Base-by-base conservation (phyloP, 2,888 invertebrate species). In the Chamaedrilus cognettii region DNA sequence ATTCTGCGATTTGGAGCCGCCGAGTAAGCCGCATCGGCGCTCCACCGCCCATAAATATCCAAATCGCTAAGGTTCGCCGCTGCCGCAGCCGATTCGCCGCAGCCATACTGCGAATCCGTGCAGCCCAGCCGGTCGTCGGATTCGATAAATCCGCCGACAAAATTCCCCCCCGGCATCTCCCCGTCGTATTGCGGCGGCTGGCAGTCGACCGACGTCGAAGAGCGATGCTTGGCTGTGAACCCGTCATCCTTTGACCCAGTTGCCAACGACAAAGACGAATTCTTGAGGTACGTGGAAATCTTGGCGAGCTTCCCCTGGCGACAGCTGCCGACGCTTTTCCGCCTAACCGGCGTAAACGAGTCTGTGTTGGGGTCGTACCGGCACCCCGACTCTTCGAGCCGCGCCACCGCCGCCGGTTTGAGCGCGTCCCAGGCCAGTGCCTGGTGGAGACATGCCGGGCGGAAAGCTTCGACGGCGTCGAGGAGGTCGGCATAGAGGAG, bases 381-480 rank as follows among this genome's bases (percentile, higher is more conserved):
- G 34, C 60, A 65, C 19, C 67, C 65, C 0, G 62, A 65, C 15
- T 67, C 64, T 15, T 56, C 64, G 34, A 70, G 51, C 42, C 65
- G 64, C 31, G 34, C 35, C 19, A 68, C 34, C 11, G 57, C 63
- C 26, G 55, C 35, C n/a, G 55, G 62, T 19, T 59, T 66, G 30
- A 72, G 31, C 42, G 51, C 68, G 4, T 65, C 60, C 70, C 70
- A 72, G 33, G 69, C 67, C 3, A 65, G 56, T 28, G 64, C 35
- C 11, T 51, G 66, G 19, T 69, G 64, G 28, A 72, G 61, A n/a
- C 58, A 34, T 23, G 65, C 11, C 15, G 73, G 73, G 5, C 67
- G 68, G 28, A 73, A 64, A 3, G 68, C 61, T 23, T 70, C 67
- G 28, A 73, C 66, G 50, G 61, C 63, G 19, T 72, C 71, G n/a